Conservation (phyloP, 2,113 vertebrate species). For the Budorcas taxicolor region DNA sequence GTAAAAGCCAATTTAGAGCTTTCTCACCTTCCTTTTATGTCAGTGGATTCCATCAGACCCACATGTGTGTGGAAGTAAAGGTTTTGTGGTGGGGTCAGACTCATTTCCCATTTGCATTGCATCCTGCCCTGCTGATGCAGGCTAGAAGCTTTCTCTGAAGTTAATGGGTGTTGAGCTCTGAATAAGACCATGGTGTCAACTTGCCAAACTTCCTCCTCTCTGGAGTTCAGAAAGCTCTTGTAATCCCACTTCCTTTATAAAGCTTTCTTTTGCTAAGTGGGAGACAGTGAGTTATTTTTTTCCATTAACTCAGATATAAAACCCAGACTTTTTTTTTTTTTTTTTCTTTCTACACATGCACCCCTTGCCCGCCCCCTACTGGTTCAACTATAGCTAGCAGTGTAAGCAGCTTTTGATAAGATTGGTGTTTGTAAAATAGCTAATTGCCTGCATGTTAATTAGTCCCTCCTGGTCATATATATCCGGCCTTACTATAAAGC, state of each 20-base stretch:
- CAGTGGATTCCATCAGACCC: conserved; percentile 62
- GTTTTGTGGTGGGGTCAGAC: conserved; percentile 50
- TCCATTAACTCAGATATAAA: conserved; percentile 42
- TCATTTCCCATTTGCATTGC: conserved; percentile 61
- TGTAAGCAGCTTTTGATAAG: conserved; percentile 3
- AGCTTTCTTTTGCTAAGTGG: conserved; percentile 53
- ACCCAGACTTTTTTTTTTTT: conserved; percentile 24
- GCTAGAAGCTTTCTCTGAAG: conserved; percentile 51
- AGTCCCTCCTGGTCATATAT: neutral
- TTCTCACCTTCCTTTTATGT: conserved; percentile 71
- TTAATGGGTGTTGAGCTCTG: conserved; percentile 63
- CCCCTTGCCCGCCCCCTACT: conserved; percentile 22
- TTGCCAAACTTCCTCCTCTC: conserved; percentile 54
- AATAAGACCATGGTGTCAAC: conserved; percentile 38
- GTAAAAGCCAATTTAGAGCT: conserved; percentile 64
- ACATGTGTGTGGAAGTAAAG: conserved; percentile 52
- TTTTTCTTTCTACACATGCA: conserved; percentile 14
- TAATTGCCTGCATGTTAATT: neutral
- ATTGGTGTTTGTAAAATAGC: neutral
- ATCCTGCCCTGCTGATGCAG: conserved; percentile 37
- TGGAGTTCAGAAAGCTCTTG: conserved; percentile 57
- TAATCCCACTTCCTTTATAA: conserved; percentile 58
- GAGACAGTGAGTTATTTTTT: conserved; percentile 49
- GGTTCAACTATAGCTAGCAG: neutral
- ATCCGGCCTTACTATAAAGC: neutral